A percentile compares a stretch with the other conserved stretches of the same genome.
phyloP scores from a whole-genome alignment of 2,797 vertebrate species.

The Alcedo quadribrachys region DNA sequence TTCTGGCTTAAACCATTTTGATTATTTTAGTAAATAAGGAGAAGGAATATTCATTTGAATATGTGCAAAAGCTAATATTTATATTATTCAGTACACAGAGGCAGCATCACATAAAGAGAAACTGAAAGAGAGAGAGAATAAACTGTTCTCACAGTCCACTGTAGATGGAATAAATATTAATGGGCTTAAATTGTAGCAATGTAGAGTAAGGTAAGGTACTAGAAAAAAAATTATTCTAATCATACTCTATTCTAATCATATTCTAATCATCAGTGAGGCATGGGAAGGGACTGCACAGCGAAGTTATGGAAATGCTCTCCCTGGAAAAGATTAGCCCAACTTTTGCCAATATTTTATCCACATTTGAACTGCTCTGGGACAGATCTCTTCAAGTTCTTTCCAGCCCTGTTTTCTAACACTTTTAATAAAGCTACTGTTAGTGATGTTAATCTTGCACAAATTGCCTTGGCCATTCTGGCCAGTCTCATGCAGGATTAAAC shows the following conservation, averaged over 20 bases:
- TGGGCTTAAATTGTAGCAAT: no score
- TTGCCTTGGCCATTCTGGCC: neutral
- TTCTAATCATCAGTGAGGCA: no score
- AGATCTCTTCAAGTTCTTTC: neutral
- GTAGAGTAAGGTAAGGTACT: no score
- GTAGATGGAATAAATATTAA: no score
- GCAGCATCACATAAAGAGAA: conserved; percentile 12
- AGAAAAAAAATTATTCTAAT: no score
- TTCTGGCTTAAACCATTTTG: neutral
- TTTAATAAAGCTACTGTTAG: neutral
- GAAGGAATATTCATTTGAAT: conserved; percentile 4
- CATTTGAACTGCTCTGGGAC: neutral
- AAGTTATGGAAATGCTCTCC: no score
- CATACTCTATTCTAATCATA: no score
- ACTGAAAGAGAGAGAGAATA: neutral
- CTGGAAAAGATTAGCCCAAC: no score
- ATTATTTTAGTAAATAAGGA: conserved; percentile 34
- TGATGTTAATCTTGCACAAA: neutral
- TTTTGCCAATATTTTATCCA: no score
- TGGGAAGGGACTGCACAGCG: no score
- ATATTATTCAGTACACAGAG: neutral
- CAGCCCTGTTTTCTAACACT: neutral
- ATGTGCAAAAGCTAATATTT: conserved; percentile 48
- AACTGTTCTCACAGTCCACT: no score
- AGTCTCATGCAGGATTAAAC: neutral